Percentiles rank a stretch among this genome's conserved stretches.
Evolutionary conservation across 2,113 vertebrate species (phyloP).

Genomic region (Galbula dea): DNA sequence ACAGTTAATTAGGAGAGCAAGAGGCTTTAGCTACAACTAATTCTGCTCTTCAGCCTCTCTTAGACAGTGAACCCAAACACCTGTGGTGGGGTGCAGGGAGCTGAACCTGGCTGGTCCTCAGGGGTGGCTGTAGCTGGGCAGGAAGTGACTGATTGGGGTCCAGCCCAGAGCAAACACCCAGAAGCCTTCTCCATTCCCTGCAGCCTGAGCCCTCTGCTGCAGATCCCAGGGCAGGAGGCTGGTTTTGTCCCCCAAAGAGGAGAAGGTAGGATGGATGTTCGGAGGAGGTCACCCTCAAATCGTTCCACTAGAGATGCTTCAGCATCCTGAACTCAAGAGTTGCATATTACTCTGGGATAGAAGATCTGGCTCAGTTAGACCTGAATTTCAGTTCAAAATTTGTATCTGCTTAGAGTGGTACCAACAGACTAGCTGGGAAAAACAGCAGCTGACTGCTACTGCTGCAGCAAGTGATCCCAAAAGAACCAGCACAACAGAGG

Average conservation of each 20-base stretch:
- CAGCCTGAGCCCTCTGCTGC: accelerated
- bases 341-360: background rate
- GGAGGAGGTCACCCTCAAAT: background rate
- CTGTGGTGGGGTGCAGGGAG: background rate
- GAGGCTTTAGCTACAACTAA: slow-evolving; percentile 12
- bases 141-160: accelerated
- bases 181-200: background rate
- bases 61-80: background rate
- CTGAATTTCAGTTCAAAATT: background rate
- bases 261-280: background rate
- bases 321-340: background rate
- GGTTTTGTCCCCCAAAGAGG: background rate
- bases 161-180: background rate
- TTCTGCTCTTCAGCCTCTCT: background rate
- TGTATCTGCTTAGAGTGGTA: background rate
- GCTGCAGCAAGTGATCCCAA: background rate
- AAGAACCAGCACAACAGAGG: background rate
- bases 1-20: slow-evolving; percentile 31
- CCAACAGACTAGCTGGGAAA: background rate
- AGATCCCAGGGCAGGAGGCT: background rate
- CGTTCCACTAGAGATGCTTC: background rate
- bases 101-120: accelerated
- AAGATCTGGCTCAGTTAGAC: background rate
- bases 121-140: background rate
- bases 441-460: background rate